Evolutionary conservation across 1,140 invertebrate genomes (phyloP), one percentile per base, ranked within the genome.

Genomic region (honey bee (Apis mellifera)): DNA sequence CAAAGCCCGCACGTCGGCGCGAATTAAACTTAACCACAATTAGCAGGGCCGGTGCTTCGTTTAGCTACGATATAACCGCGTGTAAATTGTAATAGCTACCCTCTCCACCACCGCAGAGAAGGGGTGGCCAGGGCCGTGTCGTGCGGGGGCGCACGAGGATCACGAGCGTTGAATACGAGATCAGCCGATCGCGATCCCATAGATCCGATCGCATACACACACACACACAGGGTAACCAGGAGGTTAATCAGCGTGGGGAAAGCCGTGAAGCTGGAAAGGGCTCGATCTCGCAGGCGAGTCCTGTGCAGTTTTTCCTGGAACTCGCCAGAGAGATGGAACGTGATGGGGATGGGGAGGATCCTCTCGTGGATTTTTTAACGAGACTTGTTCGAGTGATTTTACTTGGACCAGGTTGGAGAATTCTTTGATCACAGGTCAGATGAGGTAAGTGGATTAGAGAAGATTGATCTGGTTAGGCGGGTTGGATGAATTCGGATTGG

Each of bases 11-110:
- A 82, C 81, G 83, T 86, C 83, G 81, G 64, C 81, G 83, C 84
- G 85, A 91, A 91, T 91, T 88, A 89, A 91, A 91, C 90, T 87
- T 91, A 87, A 91, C 89, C 90, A 86, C 89, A 90, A 91, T 91
- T 91, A 90, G 90, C 88, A 74, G 84, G 78, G 26, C 68, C 75
- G 55, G 60, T 59, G 87, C 68, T 88, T 87, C 82, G 87, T 89
- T 87, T 84, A 84, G 79, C 74, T 81, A 70, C 82, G 32, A 82
- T 81, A 87, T 87, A 83, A 89, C 89, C 87, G 78, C 84, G 80
- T 86, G 85, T 86, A 90, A 90, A 90, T 90, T 90, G 86, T 88
- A 89, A 90, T 87, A 86, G 87, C 73, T 82, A 87, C 76, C 73
- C 75, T 11, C 2, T 3, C 57, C 69, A 65, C 71, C 62, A 69